Conservation (phyloP, 2,888 invertebrate genomes). For the Saturnia pavonia region DNA sequence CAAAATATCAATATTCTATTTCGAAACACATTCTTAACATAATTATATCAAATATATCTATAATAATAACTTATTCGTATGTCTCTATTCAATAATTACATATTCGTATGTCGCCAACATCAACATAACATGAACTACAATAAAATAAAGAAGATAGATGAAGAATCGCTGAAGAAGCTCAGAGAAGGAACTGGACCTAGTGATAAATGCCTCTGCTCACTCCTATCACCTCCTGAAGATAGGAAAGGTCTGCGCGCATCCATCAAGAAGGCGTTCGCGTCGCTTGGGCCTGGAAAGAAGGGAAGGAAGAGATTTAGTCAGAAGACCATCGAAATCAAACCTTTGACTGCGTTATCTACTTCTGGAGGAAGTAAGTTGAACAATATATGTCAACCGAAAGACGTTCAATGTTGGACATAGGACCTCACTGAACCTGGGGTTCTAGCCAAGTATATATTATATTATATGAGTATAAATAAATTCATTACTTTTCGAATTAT, state of each 20-base stretch:
- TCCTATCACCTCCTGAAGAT: conserved; percentile 41
- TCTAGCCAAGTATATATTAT: no score
- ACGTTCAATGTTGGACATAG: no score
- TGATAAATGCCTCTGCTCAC: conserved; percentile 51
- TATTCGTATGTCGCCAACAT: no score
- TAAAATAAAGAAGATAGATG: conserved; percentile 49
- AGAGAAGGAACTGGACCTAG: conserved; percentile 48
- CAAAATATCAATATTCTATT: no score
- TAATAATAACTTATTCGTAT: no score
- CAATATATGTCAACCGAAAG: background rate
- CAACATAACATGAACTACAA: conserved; percentile 37
- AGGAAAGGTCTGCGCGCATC: conserved; percentile 40
- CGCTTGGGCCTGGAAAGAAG: conserved; percentile 29
- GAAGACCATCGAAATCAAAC: conserved; percentile 36
- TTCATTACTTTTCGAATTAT: no score
- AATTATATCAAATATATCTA: no score
- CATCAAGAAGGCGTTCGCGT: conserved; percentile 47
- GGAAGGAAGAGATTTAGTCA: conserved; percentile 11
- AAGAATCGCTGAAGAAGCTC: conserved; percentile 43
- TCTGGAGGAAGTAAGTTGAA: conserved; percentile 27
- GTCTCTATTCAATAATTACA: no score
- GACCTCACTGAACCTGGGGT: no score
- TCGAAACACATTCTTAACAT: no score
- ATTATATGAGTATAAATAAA: no score
- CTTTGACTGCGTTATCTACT: conserved; percentile 33